These are phyloP conservation scores for Mythimna albipuncta DNA, from an alignment of 2,888 invertebrate species.

Conservation along the genomic window DNA sequence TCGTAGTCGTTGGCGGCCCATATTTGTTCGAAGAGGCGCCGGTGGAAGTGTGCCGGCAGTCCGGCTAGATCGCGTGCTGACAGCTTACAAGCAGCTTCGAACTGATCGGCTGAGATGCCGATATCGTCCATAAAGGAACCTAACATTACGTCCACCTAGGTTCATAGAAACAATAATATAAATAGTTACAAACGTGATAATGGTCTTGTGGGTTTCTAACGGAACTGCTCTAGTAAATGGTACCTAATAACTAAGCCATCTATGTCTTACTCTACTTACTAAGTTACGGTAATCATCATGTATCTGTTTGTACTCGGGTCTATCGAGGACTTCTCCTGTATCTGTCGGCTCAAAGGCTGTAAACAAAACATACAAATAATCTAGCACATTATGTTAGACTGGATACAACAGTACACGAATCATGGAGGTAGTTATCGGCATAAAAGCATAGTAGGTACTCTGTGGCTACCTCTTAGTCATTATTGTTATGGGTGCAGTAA, in stretches of 20 bases:
- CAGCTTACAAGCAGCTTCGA: conserved; percentile 94
- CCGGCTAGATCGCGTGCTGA: conserved; percentile 86
- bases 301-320: conserved; percentile 94
- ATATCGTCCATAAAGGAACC: conserved; percentile 98
- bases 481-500: not conserved
- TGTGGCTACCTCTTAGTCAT: not conserved
- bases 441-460: not conserved
- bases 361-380: conserved; percentile 31
- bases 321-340: conserved; percentile 92
- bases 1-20: conserved; percentile 98
- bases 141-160: conserved; percentile 96
- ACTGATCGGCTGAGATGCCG: conserved; percentile 96
- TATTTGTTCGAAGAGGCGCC: conserved; percentile 93
- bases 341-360: conserved; percentile 96
- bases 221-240: not conserved
- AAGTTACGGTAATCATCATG: conserved; percentile 97
- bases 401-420: not conserved
- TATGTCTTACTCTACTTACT: conserved; percentile 82
- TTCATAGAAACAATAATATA: conserved; percentile 2
- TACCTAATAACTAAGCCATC: not conserved
- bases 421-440: conserved; percentile 8
- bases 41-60: conserved; percentile 91
- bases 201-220: too few species aligned
- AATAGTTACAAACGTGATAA: not conserved
- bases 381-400: not conserved